phyloP scores from a whole-genome alignment of 1,140 invertebrate species.

The Mamestra configurata region DNA sequence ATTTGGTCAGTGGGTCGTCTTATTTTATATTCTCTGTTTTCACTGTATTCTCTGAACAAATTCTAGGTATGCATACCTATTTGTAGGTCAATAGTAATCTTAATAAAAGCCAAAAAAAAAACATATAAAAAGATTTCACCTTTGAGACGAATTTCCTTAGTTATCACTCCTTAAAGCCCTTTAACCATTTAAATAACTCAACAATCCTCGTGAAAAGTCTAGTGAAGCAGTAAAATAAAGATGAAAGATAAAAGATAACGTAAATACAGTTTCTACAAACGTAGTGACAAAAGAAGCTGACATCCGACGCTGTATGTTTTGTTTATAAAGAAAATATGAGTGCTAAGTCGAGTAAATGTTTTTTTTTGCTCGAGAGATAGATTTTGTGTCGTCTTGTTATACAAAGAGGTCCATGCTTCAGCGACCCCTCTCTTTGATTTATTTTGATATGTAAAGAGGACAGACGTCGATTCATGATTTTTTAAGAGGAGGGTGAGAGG shows the following conservation, averaged over 20 bases:
- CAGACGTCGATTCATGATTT: constrained; percentile 43
- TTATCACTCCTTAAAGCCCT: not conserved
- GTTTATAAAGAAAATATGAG: constrained; percentile 50
- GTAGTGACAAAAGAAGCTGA: constrained; percentile 35
- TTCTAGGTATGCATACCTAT: too few relatives aligned
- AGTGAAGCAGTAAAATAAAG: constrained; percentile 27
- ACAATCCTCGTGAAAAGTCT: not conserved
- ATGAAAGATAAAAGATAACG: constrained; percentile 41
- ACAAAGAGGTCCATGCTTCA: constrained; percentile 49
- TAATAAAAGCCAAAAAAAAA: not conserved
- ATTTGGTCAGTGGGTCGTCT: too few relatives aligned
- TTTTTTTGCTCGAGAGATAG: constrained; percentile 26
- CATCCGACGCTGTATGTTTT: constrained; percentile 27
- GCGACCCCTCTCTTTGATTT: constrained; percentile 49
- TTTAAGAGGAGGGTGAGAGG: constrained; percentile 9
- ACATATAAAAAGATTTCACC: not conserved
- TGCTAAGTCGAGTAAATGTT: constrained; percentile 37
- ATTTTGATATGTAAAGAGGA: constrained; percentile 55
- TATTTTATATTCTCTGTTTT: too few relatives aligned
- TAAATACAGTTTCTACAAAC: constrained; percentile 39
- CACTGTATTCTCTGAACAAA: too few relatives aligned
- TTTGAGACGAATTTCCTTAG: not conserved
- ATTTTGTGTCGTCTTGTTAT: constrained; percentile 46
- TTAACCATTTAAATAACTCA: constrained; percentile 32
- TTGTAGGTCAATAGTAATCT: too few relatives aligned